A percentile compares a stretch with the other conserved stretches of the same genome.
Conservation (phyloP, 2,888 invertebrate species). For the Gonocerus acuteangulatus region DNA sequence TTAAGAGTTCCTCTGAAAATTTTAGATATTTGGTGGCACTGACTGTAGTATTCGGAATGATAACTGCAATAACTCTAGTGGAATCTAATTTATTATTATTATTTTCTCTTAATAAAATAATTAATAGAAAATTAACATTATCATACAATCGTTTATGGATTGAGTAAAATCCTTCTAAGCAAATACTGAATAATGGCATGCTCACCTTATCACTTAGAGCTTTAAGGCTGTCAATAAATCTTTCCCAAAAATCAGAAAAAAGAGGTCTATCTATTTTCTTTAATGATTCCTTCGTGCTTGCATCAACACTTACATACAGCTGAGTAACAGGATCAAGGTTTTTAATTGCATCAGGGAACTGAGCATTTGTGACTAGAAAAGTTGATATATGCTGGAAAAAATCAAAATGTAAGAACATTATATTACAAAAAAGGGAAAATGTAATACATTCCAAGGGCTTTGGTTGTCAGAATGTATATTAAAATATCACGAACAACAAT, state of each 20-base stretch:
- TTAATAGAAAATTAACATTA: neutral
- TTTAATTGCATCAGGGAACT: constrained; percentile 52
- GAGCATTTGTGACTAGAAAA: constrained; percentile 54
- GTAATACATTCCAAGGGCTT: no score
- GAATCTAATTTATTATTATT: no score
- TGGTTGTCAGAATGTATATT: no score
- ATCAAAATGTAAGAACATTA: neutral
- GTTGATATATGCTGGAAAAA: constrained; percentile 45
- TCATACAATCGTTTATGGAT: no score
- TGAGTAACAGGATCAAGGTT: constrained; percentile 49
- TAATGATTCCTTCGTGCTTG: constrained; percentile 50
- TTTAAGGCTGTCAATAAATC: constrained; percentile 48
- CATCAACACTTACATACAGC: constrained; percentile 53
- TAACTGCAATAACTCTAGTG: no score
- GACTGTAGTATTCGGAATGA: no score
- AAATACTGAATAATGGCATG: no score
- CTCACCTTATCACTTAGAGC: constrained; percentile 46
- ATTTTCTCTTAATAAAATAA: neutral
- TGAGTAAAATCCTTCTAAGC: no score
- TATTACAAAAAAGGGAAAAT: neutral
- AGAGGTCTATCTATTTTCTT: constrained; percentile 53
- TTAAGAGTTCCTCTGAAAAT: no score
- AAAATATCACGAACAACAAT: no score
- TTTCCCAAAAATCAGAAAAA: constrained; percentile 52
- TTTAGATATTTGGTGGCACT: no score